A percentile compares a stretch with the other conserved stretches of the same genome.
Evolutionary conservation across 2,113 vertebrate species (phyloP).

Genomic region (Anseranas semipalmata): DNA sequence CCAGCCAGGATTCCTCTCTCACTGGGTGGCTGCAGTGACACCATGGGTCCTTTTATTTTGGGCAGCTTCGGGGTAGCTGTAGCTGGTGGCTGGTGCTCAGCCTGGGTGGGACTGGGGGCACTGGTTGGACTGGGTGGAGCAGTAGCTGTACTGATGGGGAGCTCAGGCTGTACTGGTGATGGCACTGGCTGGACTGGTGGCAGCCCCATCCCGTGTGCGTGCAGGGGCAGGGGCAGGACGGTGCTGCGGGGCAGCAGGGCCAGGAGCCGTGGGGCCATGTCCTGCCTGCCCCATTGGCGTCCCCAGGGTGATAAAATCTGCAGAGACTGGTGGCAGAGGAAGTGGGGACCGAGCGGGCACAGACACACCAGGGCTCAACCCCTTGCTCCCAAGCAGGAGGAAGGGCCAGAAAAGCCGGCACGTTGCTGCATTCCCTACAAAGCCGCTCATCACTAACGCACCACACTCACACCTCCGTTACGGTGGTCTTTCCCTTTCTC

Average conservation of each 20-base stretch:
- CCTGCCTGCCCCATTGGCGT: not conserved
- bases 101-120: not conserved
- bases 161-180: not conserved
- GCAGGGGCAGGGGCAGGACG: not conserved
- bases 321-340: not conserved
- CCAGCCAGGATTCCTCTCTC: not conserved
- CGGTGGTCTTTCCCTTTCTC: not conserved
- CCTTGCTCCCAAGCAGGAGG: too few relatives aligned
- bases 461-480: not conserved
- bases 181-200: not conserved
- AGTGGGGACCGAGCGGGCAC: too few relatives aligned
- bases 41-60: not conserved
- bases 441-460: not conserved
- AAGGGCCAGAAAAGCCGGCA: not conserved
- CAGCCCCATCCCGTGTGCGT: not conserved
- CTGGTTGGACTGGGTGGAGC: not conserved
- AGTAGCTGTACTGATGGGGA: not conserved
- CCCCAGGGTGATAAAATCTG: too few relatives aligned
- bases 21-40: accelerated
- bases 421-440: not conserved
- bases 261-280: not conserved
- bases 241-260: not conserved
- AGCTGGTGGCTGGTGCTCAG: accelerated
- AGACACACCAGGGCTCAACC: not conserved
- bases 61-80: not conserved